phyloP scores from a whole-genome alignment of 2,113 vertebrate species.

The Alethe castanea region DNA sequence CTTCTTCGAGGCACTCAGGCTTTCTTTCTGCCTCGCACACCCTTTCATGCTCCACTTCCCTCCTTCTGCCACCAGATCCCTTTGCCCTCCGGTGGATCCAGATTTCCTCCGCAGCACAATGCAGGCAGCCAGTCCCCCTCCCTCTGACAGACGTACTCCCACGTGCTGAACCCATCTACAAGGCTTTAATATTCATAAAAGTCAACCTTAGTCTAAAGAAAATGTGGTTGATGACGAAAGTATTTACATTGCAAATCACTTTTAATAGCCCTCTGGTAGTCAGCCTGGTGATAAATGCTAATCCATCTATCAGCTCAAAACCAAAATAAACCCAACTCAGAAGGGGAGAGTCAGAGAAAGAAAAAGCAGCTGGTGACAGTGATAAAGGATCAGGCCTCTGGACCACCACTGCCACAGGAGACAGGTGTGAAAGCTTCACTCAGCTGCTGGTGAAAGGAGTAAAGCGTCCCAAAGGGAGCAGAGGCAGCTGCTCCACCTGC shows the following conservation, averaged over 20 bases:
- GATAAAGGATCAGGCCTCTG: not conserved
- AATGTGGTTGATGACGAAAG: conserved; percentile 40
- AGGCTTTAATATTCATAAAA: conserved; percentile 51
- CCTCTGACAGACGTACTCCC: not conserved
- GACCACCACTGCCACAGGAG: not conserved
- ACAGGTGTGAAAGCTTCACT: fast-evolving
- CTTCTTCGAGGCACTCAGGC: not conserved
- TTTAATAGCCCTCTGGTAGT: conserved; percentile 52
- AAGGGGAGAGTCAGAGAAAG: not conserved
- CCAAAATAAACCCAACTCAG: not conserved
- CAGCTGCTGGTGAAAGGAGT: not conserved
- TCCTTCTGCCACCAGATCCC: not conserved
- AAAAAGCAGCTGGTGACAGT: not conserved
- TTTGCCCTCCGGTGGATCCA: not conserved
- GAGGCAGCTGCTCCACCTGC: not conserved
- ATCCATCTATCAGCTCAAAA: conserved; percentile 42
- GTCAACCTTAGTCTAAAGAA: conserved; percentile 43
- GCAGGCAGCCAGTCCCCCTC: not conserved
- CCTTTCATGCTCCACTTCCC: not conserved
- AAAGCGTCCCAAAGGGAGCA: not conserved
- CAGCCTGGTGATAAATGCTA: conserved; percentile 55
- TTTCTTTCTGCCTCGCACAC: not conserved
- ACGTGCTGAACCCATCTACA: not conserved
- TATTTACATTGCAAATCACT: conserved; percentile 69
- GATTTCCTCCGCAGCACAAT: not conserved